Base-by-base conservation (phyloP, 1,140 invertebrate genomes). In the Heliconius hermathena region DNA sequence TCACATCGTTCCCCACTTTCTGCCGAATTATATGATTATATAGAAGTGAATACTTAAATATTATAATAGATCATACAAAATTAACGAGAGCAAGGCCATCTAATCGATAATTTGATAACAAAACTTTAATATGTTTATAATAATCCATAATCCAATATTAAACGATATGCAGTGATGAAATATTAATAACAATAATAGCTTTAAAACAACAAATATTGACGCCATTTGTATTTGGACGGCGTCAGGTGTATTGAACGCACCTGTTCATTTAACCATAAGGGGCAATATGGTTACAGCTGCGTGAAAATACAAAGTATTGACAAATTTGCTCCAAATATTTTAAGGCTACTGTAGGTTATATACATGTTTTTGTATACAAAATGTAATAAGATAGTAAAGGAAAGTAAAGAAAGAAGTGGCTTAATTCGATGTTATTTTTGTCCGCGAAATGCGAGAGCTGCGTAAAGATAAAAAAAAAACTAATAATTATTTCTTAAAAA, bases 231-330 rank as follows among this genome's bases (percentile, higher is more conserved):
- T 71, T 66, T 29, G 26, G 60, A 41, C 38, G 9, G 54, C 38
- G 38, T 70, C 74, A 76, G 74, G 60, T 76, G 74, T 41, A 26
- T 38, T 6, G 60, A 70, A 70, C 74, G 57, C 74, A 76, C 60
- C 57, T 70, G 57, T 70, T 4, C 22, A 9, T 70, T 71, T 70
- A 38, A 41, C 60, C 74, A 70, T 71, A 71, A 60, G 36, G 60
- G 52, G 41, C 41, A 41, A 29, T 54, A 54, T 74, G 26, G 52
- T 57, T 66, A 52, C 74, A 76, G 60, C 74, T 76, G 74, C n/a
- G 57, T 41, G 18, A 46, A 22, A 74, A 57, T 49, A 66, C 60
- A 66, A 66, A 66, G 26, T 29, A 66, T 8, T 22, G n/a, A 22
- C n/a, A 5, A 22, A 22, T n/a, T 57, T 57, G 20, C 8, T 22